Evolutionary conservation across 2,797 vertebrate species (phyloP), one percentile per base, ranked within the genome.

Genomic region (Peromyscus melanophrys): DNA sequence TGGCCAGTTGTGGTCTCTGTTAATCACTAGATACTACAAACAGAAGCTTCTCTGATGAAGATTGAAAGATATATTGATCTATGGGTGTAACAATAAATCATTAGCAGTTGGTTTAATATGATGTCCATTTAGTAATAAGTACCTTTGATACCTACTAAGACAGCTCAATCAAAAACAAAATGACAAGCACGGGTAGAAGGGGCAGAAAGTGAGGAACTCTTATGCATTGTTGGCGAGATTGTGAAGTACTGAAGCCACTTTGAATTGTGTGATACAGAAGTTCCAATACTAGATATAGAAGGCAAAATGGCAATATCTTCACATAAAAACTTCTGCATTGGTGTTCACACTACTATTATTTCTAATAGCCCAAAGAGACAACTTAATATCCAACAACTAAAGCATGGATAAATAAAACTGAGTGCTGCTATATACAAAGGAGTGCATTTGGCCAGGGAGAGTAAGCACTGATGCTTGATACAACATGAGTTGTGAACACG

Each of bases 131-230:
- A 55, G 10, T n/a, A 57, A 37, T 82, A 59, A 59, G n/a, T 43
- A n/a, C 27, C 2, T 65, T 59, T 57, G 61, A 67, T 55, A 71
- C 9, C 55, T 25, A 19, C 17, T 57, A 61, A 59, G 76, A 43
- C 52, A 89, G 55, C 40, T 61, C 59, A 92, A 11, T 88, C 14
- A 29, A 65, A 90, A 96, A 57, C 59, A 71, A 19, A 78, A n/a
- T 43, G 63, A 25, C 52, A 85, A 49, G 49, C 55, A 3, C 65
- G 49, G 31, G 1, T 83, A 31, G 40, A 69, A n/a, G 40, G 55
- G 5, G 14, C 43, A 34, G 65, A 75, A 80, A 49, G 52, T 59
- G 21, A 57, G 37, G n/a, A 52, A 25, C 4, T 5, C 52, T 46
- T 34, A 57, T 65, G 23, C 1, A 52, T 75, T 59, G 12, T 73